Evolutionary conservation across 1,140 invertebrate species (phyloP), one percentile per base, ranked within the genome.

Genomic region (Mactra quadrangularis): DNA sequence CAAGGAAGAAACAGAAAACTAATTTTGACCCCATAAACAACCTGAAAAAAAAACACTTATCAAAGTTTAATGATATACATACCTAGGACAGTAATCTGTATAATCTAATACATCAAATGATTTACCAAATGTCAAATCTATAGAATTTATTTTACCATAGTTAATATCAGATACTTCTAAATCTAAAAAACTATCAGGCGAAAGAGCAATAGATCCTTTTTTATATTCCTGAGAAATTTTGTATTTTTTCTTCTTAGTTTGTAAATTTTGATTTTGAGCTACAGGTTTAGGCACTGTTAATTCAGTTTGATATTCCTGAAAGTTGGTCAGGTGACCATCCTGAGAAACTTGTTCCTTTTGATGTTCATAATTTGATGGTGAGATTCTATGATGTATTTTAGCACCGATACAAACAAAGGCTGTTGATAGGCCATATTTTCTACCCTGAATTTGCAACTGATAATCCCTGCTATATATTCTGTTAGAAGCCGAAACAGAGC

Each of bases 331-430:
- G 19, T 29, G 19, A 47, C 29, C 38, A 41, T 7, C 64, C 41
- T 47, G 64, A 68, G 64, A 47, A 22, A 9, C 6, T 55, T 19
- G 17, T 47, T 68, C 45, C 47, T 50, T 68, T 19, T 68, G 64
- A 19, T 17, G 6, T 22, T 68, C 45, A 25, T 68, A 38, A 6
- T 50, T 38, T 9, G 74, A 57, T 4, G 59, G 74, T 22, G 74
- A 76, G 29, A 31, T 33, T 27, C 77, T 62, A 45, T 75, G 57
- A 82, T 82, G 79, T 27, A 82, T 82, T 66, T 82, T 82, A 66
- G 79, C 79, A 82, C 79, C 71, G 22, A 64, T 72, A 35, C 79
- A 82, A 35, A 82, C 70, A 53, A 82, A 72, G 19, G 79, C 68
- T 29, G 68, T 66, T 47, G 79, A 55, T 45, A 82, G 50, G 74